A percentile compares a stretch with the other conserved stretches of the same genome.
Conservation (phyloP, 1,140 invertebrate genomes). For the Microplitis mediator region DNA sequence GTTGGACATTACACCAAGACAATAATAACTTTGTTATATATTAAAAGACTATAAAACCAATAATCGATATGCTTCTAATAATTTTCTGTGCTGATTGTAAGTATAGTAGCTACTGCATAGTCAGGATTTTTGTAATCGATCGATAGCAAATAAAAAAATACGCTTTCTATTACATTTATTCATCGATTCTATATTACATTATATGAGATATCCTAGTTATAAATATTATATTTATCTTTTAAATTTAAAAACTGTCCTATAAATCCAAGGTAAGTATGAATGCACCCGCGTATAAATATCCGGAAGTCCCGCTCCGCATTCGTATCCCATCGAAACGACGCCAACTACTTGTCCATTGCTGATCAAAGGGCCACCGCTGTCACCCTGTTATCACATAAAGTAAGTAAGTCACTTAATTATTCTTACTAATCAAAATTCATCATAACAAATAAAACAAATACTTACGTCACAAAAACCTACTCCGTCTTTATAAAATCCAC, state of each 20-base stretch:
- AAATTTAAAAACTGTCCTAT: background rate
- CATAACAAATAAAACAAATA: background rate
- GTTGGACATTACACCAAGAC: background rate
- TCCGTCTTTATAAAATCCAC: background rate
- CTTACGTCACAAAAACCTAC: constrained; percentile 6
- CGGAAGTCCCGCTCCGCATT: background rate
- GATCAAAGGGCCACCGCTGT: constrained; percentile 1
- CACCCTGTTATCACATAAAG: background rate
- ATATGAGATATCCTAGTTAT: background rate
- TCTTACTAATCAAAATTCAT: background rate
- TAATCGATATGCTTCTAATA: background rate
- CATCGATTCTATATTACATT: background rate
- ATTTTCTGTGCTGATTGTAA: background rate
- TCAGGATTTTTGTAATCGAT: too few relatives aligned
- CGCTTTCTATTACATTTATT: too few relatives aligned
- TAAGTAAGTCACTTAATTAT: background rate
- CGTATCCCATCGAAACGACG: background rate
- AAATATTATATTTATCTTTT: background rate
- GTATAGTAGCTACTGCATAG: background rate
- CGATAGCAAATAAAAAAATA: too few relatives aligned
- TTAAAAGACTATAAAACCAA: background rate
- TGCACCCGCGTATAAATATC: constrained; percentile 9
- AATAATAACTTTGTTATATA: background rate
- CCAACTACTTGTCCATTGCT: background rate
- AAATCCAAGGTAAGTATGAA: background rate